Base-by-base conservation (phyloP, 2,797 vertebrate genomes). In the Diplodus puntazzo region DNA sequence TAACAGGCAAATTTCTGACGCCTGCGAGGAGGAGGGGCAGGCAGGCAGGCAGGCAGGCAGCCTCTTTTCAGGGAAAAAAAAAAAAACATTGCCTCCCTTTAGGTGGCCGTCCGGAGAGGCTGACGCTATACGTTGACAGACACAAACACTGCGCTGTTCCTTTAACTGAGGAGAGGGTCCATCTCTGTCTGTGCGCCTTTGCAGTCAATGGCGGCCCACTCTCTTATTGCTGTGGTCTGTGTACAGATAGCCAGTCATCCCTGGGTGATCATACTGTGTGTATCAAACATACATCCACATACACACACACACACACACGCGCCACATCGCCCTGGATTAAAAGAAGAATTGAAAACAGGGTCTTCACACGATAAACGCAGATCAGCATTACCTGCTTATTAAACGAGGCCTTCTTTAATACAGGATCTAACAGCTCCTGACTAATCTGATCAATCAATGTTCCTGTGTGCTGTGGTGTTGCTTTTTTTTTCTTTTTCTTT, bases 161-260 rank as follows among this genome's bases (percentile, higher is more conserved):
- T 92, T 94, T 95, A 95, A 94, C 90, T 85, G 74, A 76, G 79
- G 87, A 88, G 89, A 88, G 85, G 89, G 88, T 89, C 88, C 79
- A 70, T 87, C 76, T 69, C 80, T 81, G 80, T 77, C 83, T 83
- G 79, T 92, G 84, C 79, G 89, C 82, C 87, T 89, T 90, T 89
- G 92, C 90, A 91, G 87, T 93, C 94, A 94, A 95, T 95, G 93
- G 94, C 93, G 93, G 91, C 90, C 83, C 85, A 77, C 88, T 89
- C 88, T 89, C 84, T 82, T 84, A 81, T 23, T 34, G 81, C 79
- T 78, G 43, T 77, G 70, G 62, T 82, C 77, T 80, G 82, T 82
- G 61, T 71, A 71, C 77, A 85, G 45, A 87, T 8, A 80, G 46
- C 73, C 75, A 80, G 65, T 79, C 79, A 83, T 78, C 83, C 75